A percentile compares a stretch with the other conserved stretches of the same genome.
Conservation (phyloP, 2,797 vertebrate genomes). For the Labeo calbasu region DNA sequence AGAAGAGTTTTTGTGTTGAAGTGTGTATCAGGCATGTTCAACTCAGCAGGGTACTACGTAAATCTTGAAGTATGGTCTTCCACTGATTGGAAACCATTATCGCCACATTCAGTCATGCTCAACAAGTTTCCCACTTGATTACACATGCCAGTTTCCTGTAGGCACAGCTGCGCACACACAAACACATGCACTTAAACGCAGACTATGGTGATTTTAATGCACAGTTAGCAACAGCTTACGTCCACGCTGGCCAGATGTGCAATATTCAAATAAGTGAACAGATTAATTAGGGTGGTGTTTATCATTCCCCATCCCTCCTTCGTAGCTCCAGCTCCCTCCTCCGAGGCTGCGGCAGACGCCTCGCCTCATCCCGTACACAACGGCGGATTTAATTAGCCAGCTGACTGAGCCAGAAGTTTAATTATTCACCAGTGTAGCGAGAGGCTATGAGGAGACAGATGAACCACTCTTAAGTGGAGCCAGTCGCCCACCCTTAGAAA, state of each 20-base stretch:
- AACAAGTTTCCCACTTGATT: conserved; percentile 72
- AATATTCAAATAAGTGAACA: conserved; percentile 48
- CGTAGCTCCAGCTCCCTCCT: conserved; percentile 39
- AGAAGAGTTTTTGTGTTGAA: conserved; percentile 30
- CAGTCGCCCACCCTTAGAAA: conserved; percentile 21
- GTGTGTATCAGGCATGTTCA: conserved; percentile 28
- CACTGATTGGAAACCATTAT: conserved; percentile 65
- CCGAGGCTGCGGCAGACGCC: conserved; percentile 42
- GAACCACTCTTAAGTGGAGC: conserved; percentile 50
- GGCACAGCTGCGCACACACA: conserved; percentile 42
- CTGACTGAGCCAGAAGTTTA: conserved; percentile 72
- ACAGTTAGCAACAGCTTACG: not conserved
- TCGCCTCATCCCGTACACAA: conserved; percentile 49
- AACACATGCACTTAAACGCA: not conserved
- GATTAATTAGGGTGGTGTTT: conserved; percentile 58
- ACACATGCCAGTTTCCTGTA: conserved; percentile 64
- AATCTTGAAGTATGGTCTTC: conserved; percentile 64
- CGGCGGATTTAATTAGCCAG: conserved; percentile 76
- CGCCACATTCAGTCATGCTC: conserved; percentile 69
- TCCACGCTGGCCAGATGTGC: conserved; percentile 24
- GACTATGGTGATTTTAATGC: not conserved
- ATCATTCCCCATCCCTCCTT: conserved; percentile 28
- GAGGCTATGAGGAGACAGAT: conserved; percentile 30
- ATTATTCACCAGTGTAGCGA: conserved; percentile 68
- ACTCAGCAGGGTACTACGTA: conserved; percentile 50